phyloP scores from a whole-genome alignment of 2,113 vertebrate genomes.

The Brachypodius melanocephalos region DNA sequence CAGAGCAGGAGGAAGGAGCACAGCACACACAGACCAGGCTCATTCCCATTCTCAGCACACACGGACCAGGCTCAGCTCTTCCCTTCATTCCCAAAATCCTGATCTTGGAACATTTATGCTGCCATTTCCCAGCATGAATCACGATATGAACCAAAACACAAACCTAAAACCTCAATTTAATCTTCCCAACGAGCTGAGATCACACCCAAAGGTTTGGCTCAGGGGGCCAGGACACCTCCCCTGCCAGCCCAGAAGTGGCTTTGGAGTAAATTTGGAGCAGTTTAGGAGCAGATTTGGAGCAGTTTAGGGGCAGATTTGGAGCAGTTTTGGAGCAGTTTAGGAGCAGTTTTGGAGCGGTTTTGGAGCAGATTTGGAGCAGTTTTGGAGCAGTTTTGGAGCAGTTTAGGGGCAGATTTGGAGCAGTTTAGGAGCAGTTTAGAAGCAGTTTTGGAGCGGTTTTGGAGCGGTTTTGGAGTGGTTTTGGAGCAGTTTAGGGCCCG shows the following conservation, averaged over 20 bases:
- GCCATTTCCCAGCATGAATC: neutral
- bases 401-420: too few species aligned
- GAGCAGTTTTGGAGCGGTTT: neutral
- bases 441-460: neutral
- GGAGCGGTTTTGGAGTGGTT: neutral
- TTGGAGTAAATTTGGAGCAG: neutral
- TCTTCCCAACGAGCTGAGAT: neutral
- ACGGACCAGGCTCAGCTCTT: neutral
- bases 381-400: neutral
- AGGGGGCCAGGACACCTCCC: fast-evolving
- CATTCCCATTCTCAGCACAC: neutral
- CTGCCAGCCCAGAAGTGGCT: neutral
- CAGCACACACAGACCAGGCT: neutral
- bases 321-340: neutral
- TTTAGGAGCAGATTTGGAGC: neutral
- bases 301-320: neutral
- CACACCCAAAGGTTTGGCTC: neutral
- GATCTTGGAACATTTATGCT: neutral
- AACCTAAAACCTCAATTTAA: neutral
- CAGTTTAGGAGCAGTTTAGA: neutral
- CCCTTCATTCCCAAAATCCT: neutral
- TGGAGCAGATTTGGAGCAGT: neutral
- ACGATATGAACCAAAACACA: neutral
- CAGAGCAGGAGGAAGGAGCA: neutral
- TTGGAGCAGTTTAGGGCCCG: neutral